Conservation (phyloP, 1,140 invertebrate species). For the Ctenoplectra terminalis region DNA sequence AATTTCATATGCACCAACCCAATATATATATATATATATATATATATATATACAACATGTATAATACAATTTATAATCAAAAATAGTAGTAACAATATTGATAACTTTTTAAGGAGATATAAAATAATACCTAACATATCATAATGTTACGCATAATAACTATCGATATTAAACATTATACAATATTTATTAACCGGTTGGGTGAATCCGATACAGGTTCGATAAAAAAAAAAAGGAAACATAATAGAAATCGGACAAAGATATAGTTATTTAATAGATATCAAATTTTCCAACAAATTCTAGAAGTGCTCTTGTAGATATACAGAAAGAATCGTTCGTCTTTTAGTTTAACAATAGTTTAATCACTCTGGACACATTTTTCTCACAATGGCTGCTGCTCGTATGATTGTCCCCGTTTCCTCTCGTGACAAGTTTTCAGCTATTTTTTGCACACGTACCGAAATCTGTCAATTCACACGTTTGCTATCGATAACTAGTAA, state of each 20-base stretch:
- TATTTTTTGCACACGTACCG: constrained; percentile 43
- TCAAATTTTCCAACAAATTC: neutral
- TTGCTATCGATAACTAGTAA: neutral
- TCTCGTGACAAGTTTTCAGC: constrained; percentile 42
- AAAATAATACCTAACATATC: neutral
- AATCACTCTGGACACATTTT: constrained; percentile 31
- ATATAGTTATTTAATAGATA: neutral
- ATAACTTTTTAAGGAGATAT: neutral
- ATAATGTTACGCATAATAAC: neutral
- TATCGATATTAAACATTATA: no score
- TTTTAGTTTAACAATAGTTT: constrained; percentile 18
- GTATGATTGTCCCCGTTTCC: constrained; percentile 20
- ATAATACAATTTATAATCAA: no score
- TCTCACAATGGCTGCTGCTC: constrained; percentile 53
- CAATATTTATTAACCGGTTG: no score
- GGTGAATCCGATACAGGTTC: no score
- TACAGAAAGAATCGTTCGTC: constrained; percentile 64
- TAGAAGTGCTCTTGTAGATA: constrained; percentile 17
- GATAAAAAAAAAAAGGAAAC: no score
- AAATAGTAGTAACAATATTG: neutral
- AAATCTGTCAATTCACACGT: constrained; percentile 50
- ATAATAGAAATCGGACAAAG: neutral
- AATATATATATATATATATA: no score
- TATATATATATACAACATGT: no score
- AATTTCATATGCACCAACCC: no score